Evolutionary conservation across 2,797 vertebrate species (phyloP), one percentile per base, ranked within the genome.

Genomic region (Silurus lanzhouensis): DNA sequence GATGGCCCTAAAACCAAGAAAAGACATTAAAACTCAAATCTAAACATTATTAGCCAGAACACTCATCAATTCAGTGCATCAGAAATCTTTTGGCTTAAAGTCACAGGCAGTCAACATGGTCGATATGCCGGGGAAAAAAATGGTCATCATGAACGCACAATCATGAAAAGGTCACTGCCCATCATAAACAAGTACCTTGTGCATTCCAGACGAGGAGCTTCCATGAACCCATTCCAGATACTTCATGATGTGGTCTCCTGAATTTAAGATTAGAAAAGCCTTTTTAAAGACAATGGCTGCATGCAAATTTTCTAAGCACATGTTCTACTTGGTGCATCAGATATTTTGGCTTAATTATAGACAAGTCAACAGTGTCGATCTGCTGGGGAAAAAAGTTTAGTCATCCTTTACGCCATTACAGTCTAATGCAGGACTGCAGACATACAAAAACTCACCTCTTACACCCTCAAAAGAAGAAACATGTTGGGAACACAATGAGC

Each of bases 321-420:
- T 7, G 4, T 52, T 48, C 1, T 17, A 75, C 81, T n/a, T 10
- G 14, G 86, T 74, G 83, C 31, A 4, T 89, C 90, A 90, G 89
- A 66, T 14, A 6, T 20, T 77, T 87, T 89, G 88, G 88, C 88
- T 90, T 90, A 55, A 88, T 86, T 72, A 71, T 6, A 25, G 1
- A 48, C 6, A 31, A 70, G 76, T 90, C 89, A 88, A 85, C 89
- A 90, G 17, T n/a, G 74, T 89, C 89, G 88, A 81, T 89, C 89
- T 89, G 89, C 80, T 86, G 89, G 89, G 89, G 89, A 90, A 90
- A 90, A 90, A 90, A 90, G 86, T 70, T 48, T 3, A 55, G 87
- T 89, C 88, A 90, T 87, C 89, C 86, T 58, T 55, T 63, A 72
- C 88, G 87, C 83, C 76, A 22, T 0, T 19, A 20, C 25, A 25